A percentile compares a stretch with the other conserved stretches of the same genome.
phyloP scores from a whole-genome alignment of 1,140 invertebrate species.

The Drosophila pectinifera region DNA sequence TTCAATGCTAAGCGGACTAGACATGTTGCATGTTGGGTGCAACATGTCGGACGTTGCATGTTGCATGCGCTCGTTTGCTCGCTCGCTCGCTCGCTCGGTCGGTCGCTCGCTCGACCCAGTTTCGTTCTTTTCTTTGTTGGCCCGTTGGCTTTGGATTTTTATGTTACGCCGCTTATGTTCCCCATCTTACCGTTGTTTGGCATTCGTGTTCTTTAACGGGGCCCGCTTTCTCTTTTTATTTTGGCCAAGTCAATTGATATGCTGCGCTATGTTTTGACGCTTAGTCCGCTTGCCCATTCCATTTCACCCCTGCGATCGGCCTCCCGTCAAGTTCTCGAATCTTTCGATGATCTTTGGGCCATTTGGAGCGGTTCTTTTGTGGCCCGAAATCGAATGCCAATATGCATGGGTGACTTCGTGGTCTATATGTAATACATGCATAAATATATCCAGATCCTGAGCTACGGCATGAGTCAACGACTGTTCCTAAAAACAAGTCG shows the following conservation, averaged over 20 bases:
- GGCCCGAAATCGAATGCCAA: constrained; percentile 22
- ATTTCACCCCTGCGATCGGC: constrained; percentile 13
- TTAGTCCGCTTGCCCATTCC: constrained; percentile 13
- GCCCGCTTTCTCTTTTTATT: constrained; percentile 79
- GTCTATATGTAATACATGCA: neutral
- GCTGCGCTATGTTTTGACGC: constrained; percentile 65
- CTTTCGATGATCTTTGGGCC: constrained; percentile 41
- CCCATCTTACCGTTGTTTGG: constrained; percentile 64
- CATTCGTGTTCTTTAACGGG: constrained; percentile 75
- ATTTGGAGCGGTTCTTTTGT: constrained; percentile 12
- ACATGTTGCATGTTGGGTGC: constrained; percentile 4
- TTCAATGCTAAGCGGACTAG: constrained; percentile 35
- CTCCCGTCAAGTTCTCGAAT: constrained; percentile 40
- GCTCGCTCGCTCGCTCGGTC: constrained; percentile 11
- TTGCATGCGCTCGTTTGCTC: constrained; percentile 34
- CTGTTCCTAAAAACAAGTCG: constrained; percentile 1
- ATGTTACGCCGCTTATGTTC: constrained; percentile 39
- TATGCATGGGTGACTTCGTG: constrained; percentile 16
- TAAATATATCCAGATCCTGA: neutral
- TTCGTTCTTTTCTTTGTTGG: constrained; percentile 75
- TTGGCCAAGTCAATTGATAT: constrained; percentile 79
- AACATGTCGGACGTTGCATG: constrained; percentile 25
- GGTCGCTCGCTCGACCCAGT: constrained; percentile 62
- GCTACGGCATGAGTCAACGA: constrained; percentile 19
- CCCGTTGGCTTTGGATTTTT: constrained; percentile 39